Percentiles rank a stretch among this genome's conserved stretches.
These are phyloP conservation scores for Paedocypris micromegethes DNA, from an alignment of 2,797 vertebrate genomes.

Conservation along the genomic window DNA sequence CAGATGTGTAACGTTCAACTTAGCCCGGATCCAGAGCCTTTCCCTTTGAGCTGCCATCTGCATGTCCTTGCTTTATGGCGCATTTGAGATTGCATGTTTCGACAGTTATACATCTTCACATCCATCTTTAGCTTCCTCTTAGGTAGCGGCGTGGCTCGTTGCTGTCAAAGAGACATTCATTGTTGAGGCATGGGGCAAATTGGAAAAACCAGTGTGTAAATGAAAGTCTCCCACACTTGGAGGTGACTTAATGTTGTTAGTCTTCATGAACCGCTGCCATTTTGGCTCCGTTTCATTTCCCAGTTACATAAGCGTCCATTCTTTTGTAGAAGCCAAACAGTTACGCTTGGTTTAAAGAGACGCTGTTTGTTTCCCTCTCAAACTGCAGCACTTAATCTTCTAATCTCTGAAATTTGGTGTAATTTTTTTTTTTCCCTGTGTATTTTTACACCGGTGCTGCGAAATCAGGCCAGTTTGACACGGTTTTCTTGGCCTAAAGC, in stretches of 20 bases:
- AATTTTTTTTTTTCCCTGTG: no score
- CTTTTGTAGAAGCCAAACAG: conserved; percentile 3
- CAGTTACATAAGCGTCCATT: conserved; percentile 17
- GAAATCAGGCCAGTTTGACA: no score
- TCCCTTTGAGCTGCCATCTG: conserved; percentile 56
- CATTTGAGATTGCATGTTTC: conserved; percentile 34
- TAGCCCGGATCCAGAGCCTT: conserved; percentile 44
- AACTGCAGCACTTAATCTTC: conserved; percentile 5
- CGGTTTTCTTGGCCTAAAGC: no score
- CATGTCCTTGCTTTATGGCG: conserved; percentile 45
- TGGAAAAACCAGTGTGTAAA: conserved; percentile 28
- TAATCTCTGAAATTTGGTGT: neutral
- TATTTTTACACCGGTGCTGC: no score
- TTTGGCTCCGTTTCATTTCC: conserved; percentile 19
- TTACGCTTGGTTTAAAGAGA: neutral
- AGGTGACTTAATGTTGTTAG: conserved; percentile 23
- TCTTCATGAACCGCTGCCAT: conserved; percentile 17
- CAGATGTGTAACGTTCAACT: conserved; percentile 54
- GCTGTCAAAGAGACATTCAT: conserved; percentile 19
- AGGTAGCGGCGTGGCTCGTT: neutral
- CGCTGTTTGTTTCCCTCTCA: conserved; percentile 15
- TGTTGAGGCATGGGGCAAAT: conserved; percentile 14
- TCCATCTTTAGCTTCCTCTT: conserved; percentile 13
- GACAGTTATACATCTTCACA: conserved; percentile 24
- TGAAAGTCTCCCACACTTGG: conserved; percentile 13